Evolutionary conservation across 1,140 invertebrate species (phyloP), one percentile per base, ranked within the genome.

Genomic region (Oryctes rhinoceros): DNA sequence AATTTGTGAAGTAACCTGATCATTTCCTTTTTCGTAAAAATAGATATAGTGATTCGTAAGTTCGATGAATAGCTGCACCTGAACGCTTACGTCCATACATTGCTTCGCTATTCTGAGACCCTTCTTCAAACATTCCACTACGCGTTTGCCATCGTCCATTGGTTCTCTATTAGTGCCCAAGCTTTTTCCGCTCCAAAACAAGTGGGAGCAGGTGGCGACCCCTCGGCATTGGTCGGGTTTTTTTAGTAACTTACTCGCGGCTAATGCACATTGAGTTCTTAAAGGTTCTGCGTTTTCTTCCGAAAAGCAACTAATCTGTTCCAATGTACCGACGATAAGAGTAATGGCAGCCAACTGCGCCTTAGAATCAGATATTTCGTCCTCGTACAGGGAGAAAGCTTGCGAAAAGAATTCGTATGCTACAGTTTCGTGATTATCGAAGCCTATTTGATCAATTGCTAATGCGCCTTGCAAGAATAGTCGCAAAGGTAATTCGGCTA

Each of bases 391-490:
- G 0, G 97, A 97, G 88, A 99, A 99, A 53, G 94, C 94, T 89
- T 99, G 98, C 35, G 98, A 98, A 86, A 99, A 94, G 86, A 98
- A 99, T 88, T 99, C 98, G 88, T 99, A 99, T 0, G 98, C 97
- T 0, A 99, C 94, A 53, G 97, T 96, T 89, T 99, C 97, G 86
- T 97, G 95, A 87, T 98, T 97, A 82, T 97, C 95, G 88, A 99
- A 99, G 5, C 92, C 91, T 78, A 99, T 97, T 87, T 96, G 93
- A 71, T 96, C 96, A 74, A 98, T 96, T 0, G 97, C 96, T 74
- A 99, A 88, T 0, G 98, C 97, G 3, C 97, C 98, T 89, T 99
- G 97, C 3, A 99, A 90, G 88, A 98, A 99, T 30, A 99, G 87
- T 86, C 98, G 91, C 9, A 99, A 88, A 0, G 98, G 96, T 79